Evolutionary conservation across 2,797 vertebrate species (phyloP), one percentile per base, ranked within the genome.

Genomic region (Eupleurogrammus muticus): DNA sequence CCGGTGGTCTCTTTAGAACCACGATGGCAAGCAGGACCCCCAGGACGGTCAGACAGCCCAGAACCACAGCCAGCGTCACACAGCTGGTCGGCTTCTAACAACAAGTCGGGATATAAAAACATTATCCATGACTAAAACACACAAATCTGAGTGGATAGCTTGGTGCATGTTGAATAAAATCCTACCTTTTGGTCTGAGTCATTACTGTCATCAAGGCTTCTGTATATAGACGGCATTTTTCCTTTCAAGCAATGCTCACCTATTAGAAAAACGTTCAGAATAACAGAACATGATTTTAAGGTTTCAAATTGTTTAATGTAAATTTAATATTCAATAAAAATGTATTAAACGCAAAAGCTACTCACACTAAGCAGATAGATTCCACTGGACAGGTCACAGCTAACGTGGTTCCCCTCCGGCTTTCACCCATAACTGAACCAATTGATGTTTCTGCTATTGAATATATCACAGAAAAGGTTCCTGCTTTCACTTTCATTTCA

Each of bases 401-500:
- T 23, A 60, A 38, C 5, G 4, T 0, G 16, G 57, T 48, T 77
- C 66, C 50, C 46, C 10, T 57, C 11, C n/a, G 38, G 72, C 46
- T 57, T 34, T 48, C 11, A 53, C 17, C 7, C 0, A 7, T 54
- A 57, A 67, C 50, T 71, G 49, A 84, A 16, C 48, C 62, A 53
- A 54, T 7, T 5, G 50, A 47, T 53, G 2, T 23, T 4, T 56
- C 12, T 54, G 46, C 3, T 63, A 13, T 11, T 19, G 0, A 50
- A 48, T 57, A 28, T 13, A 75, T 21, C 14, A 4, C 9, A 47
- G 36, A 44, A 0, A 34, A 83, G n/a, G 73, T 94, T 94, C 92
- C 88, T 66, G 32, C 84, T 94, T 88, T 85, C 4, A 81, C 75
- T 94, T 93, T 92, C 88, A 67, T 54, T 93, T 94, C 91, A 68